Evolutionary conservation across 2,888 invertebrate genomes (phyloP), one percentile per base, ranked within the genome.

Genomic region (Leptogaster cylindrica): DNA sequence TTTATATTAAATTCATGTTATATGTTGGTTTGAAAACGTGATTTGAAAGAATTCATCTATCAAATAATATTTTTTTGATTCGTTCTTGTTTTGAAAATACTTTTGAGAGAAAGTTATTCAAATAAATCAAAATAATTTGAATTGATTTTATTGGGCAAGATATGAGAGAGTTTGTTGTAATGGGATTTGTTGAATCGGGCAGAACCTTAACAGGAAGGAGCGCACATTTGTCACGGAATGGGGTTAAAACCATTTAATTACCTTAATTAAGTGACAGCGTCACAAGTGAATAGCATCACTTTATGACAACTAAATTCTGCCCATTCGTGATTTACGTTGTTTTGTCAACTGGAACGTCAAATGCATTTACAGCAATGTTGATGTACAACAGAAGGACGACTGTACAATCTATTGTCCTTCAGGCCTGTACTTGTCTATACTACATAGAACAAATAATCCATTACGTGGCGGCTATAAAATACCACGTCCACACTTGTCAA

Each of bases 401-500:
- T 46, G n/a, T n/a, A n/a, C 14, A 41, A 41, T 18, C 18, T 41
- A 41, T 18, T 41, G 41, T 41, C 14, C 16, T 41, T 18, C 18
- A 18, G 41, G 18, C 41, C 41, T 41, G 41, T 41, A 10, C 31
- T 31, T 6, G 10, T 6, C 31, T 31, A 10, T 8, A 10, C 31
- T 1, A 31, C 6, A 31, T 31, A 31, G 31, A 8, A 31, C 55
- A 55, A 55, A 55, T 55, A 55, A 55, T 55, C 55, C 55, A 55
- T 55, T 55, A 55, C 55, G 18, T 39, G 31, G 16, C 39, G 8
- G 18, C 12, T 39, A 36, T 55, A 55, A 55, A 55, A 36, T 39
- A 55, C 36, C 36, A 41, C 55, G 55, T 55, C 55, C 39, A 33
- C 55, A 55, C 55, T 55, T 55, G 55, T 55, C 55, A 55, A 55